Evolutionary conservation across 2,797 vertebrate species (phyloP).

Genomic region (Epinephelus awoara): DNA sequence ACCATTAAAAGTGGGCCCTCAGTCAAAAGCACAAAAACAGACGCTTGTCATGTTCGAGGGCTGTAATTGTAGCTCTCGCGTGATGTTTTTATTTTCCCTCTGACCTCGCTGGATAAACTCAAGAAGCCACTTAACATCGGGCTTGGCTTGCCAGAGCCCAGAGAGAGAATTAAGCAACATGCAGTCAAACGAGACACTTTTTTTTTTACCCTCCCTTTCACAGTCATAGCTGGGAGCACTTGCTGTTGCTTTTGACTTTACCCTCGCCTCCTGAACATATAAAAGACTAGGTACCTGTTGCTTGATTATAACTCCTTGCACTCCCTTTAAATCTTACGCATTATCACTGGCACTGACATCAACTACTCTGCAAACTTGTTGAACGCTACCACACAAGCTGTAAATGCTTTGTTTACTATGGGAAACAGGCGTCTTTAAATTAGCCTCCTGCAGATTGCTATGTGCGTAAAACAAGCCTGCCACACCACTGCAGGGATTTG

Average conservation of each 20-base stretch:
- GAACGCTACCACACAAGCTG: slow-evolving; percentile 73
- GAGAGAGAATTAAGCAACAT: slow-evolving; percentile 75
- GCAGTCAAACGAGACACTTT: slow-evolving; percentile 69
- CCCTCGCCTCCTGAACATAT: slow-evolving; percentile 32
- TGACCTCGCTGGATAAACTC: slow-evolving; percentile 89
- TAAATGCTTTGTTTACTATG: slow-evolving; percentile 78
- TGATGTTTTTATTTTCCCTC: slow-evolving; percentile 90
- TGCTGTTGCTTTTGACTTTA: slow-evolving; percentile 63
- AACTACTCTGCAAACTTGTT: slow-evolving; percentile 47
- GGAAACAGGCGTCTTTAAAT: slow-evolving; percentile 74
- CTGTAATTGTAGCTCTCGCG: slow-evolving; percentile 87
- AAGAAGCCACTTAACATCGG: slow-evolving; percentile 88
- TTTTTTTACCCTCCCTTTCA: slow-evolving; percentile 48
- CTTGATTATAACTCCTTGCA: slow-evolving; percentile 41
- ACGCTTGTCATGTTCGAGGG: slow-evolving; percentile 88
- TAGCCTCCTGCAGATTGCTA: slow-evolving; percentile 76
- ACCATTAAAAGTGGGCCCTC: slow-evolving; percentile 84
- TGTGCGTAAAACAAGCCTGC: slow-evolving; percentile 62
- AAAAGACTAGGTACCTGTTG: slow-evolving; percentile 53
- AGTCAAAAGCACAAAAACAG: slow-evolving; percentile 87
- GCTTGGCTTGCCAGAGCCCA: slow-evolving; percentile 82
- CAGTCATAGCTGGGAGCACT: slow-evolving; percentile 71
- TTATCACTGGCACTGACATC: slow-evolving; percentile 55
- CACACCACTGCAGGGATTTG: slow-evolving; percentile 47
- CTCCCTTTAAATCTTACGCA: slow-evolving; percentile 52